phyloP scores from a whole-genome alignment of 2,888 invertebrate genomes.

The Plusia festucae region DNA sequence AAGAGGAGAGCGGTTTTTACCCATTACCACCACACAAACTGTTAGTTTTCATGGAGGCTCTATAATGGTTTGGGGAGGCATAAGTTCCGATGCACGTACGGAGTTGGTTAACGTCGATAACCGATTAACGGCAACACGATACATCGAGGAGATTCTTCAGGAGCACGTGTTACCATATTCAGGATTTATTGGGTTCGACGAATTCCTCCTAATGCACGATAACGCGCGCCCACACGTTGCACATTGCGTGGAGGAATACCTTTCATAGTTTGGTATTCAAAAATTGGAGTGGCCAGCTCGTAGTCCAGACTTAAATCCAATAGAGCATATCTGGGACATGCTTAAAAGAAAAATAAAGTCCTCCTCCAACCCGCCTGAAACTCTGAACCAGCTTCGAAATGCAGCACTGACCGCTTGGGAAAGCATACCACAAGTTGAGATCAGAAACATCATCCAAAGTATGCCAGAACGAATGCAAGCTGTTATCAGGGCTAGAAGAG shows the following conservation, averaged over 20 bases:
- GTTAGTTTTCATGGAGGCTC: constrained; percentile 31
- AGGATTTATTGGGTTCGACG: constrained; percentile 2
- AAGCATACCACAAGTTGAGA: constrained; percentile 16
- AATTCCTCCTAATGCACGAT: constrained; percentile 13
- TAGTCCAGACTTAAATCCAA: constrained; percentile 46
- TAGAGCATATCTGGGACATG: constrained; percentile 43
- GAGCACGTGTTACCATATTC: constrained; percentile 9
- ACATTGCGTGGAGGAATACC: constrained; percentile 6
- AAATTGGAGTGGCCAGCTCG: constrained; percentile 36
- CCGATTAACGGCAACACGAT: constrained; percentile 2
- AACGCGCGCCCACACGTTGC: constrained; percentile 11
- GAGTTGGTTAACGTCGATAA: constrained; percentile 28
- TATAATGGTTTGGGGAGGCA: constrained; percentile 36
- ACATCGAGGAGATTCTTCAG: constrained; percentile 14
- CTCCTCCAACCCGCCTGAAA: background rate
- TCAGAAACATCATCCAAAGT: constrained; percentile 27
- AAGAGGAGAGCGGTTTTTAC: constrained; percentile 25
- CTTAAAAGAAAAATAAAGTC: constrained; percentile 26
- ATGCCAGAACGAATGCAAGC: constrained; percentile 35
- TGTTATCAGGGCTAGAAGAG: constrained; percentile 35
- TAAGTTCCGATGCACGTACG: constrained; percentile 29
- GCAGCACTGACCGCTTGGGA: constrained; percentile 24
- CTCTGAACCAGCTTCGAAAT: constrained; percentile 1
- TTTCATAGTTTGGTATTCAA: constrained; percentile 17
- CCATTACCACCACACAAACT: constrained; percentile 13